Conservation (phyloP, 2,797 vertebrate genomes). For the Acropternis orthonyx region DNA sequence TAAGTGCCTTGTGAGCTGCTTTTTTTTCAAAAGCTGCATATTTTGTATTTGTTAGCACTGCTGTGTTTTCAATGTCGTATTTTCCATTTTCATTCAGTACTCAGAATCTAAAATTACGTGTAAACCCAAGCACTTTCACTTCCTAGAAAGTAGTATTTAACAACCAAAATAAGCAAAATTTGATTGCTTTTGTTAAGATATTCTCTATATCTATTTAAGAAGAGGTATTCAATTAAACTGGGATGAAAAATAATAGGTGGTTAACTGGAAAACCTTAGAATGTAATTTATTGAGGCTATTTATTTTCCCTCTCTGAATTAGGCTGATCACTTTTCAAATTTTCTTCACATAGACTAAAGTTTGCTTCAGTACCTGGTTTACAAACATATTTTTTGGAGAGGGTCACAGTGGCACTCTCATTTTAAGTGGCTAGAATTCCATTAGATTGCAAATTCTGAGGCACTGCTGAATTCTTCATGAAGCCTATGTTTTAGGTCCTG, state of each 20-base stretch:
- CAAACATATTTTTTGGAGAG: background rate
- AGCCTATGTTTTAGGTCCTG: background rate
- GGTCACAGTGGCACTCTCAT: background rate
- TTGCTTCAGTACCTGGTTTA: background rate
- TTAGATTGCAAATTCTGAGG: background rate
- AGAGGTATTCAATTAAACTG: background rate
- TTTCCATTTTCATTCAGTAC: background rate
- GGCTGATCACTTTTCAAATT: background rate
- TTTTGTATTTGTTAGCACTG: background rate
- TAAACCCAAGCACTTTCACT: background rate
- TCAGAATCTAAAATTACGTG: background rate
- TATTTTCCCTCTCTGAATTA: background rate
- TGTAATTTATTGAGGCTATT: background rate
- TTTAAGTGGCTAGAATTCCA: background rate
- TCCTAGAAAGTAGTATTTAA: background rate
- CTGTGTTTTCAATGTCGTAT: background rate
- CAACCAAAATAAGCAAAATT: background rate
- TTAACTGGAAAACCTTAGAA: background rate
- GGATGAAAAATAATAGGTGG: background rate
- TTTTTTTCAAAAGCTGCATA: constrained; percentile 1
- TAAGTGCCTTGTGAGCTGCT: constrained; percentile 65
- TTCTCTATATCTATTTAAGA: background rate
- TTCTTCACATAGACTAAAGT: background rate
- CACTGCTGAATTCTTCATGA: background rate
- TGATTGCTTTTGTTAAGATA: background rate